Evolutionary conservation across 2,113 vertebrate species (phyloP).

Genomic region (Abramis brama): DNA sequence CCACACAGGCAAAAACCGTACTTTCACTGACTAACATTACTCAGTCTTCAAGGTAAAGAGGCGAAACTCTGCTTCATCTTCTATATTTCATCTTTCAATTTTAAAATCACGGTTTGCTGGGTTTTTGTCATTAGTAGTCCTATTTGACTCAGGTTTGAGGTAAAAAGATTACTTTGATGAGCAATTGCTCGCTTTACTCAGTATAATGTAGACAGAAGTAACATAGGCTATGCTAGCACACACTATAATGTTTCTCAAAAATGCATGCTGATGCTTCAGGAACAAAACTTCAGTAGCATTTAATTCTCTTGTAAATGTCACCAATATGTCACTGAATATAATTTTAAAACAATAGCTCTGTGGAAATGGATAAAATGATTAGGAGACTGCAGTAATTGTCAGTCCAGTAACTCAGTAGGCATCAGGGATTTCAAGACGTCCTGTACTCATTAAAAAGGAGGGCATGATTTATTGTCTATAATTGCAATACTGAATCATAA

Average conservation of each 20-base stretch:
- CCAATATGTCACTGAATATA: background rate
- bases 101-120: background rate
- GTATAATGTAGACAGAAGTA: background rate
- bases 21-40: no score
- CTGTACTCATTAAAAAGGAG: constrained; percentile 20
- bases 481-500: constrained; percentile 15
- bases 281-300: constrained; percentile 56
- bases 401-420: background rate
- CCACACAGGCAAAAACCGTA: no score
- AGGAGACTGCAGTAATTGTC: constrained; percentile 13
- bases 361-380: background rate
- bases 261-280: constrained; percentile 62
- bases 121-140: background rate
- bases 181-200: background rate
- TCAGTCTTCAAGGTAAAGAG: no score
- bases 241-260: constrained; percentile 52
- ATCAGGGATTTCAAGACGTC: constrained; percentile 10
- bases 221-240: background rate
- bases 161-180: constrained; percentile 2
- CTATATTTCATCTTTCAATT: no score
- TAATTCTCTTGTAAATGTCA: constrained; percentile 38
- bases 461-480: background rate
- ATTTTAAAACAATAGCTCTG: constrained; percentile 9
- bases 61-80: no score
- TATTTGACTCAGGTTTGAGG: background rate